Evolutionary conservation across 2,888 invertebrate species (phyloP), one percentile per base, ranked within the genome.

Genomic region (Serripes groenlandicus): DNA sequence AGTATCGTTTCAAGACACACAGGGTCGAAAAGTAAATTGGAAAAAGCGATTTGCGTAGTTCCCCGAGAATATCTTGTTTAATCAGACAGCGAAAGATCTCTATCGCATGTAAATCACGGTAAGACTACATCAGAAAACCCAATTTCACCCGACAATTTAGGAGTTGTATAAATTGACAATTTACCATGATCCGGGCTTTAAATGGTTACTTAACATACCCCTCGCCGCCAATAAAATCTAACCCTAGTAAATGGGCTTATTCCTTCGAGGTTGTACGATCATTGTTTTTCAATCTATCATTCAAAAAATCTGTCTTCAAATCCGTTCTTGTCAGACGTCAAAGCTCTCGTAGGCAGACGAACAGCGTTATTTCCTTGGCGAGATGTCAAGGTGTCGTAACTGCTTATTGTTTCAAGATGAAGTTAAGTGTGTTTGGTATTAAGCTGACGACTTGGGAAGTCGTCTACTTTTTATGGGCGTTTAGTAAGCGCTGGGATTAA

Each of bases 231-330:
- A 83, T 83, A 76, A 75, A 83, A 77, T 58, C 74, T 34, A 74
- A 83, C 75, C 66, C 73, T 64, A 83, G 83, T 83, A 83, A 83
- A 83, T 83, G 79, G 83, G 83, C 83, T 80, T 77, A 80, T 77
- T 80, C 71, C 52, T 58, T 37, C 66, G 83, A 74, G 83, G 66
- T 54, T 52, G 30, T 69, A 64, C 72, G 62, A 69, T 75, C 64
- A 83, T 83, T 75, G 62, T 80, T 73, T 66, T 28, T 30, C 52
- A 74, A 83, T 83, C 83, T 76, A 83, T 83, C 83, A 83, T 9
- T 23, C 35, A 74, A 64, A 75, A 81, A 75, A 77, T 74, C 77
- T 77, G 74, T 69, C 26, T 23, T 60, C 71, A 81, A 81, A 81
- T 72, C 81, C 66, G 26, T 7, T 21, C 76, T 76, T 81, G 81